phyloP scores from a whole-genome alignment of 2,113 vertebrate genomes.

The Dendropsophus ebraccatus region DNA sequence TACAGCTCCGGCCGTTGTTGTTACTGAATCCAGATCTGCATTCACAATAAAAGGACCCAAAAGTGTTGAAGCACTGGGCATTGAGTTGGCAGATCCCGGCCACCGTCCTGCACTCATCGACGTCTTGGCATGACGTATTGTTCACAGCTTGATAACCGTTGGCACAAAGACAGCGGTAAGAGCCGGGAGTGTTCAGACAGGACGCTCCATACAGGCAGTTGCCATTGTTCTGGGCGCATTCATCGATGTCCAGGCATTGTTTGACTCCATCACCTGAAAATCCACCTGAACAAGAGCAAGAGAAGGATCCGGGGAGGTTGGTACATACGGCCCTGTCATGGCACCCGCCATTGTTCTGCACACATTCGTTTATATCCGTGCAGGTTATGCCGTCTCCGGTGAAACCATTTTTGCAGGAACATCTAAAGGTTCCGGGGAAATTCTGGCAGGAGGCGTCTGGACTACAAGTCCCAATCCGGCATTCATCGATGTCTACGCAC shows the following conservation, averaged over 20 bases:
- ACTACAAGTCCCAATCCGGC: constrained; percentile 68
- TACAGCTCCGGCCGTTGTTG: constrained; percentile 66
- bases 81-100: constrained; percentile 68
- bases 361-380: constrained; percentile 75
- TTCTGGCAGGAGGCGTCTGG: constrained; percentile 72
- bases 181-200: constrained; percentile 75
- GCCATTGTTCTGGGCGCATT: constrained; percentile 75
- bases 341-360: constrained; percentile 63
- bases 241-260: constrained; percentile 74
- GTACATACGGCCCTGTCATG: constrained; percentile 71
- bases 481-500: constrained; percentile 77
- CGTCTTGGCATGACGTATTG: constrained; percentile 73
- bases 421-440: constrained; percentile 73
- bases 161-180: constrained; percentile 73
- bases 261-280: constrained; percentile 74
- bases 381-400: constrained; percentile 75
- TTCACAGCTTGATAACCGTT: constrained; percentile 73
- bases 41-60: constrained; percentile 74
- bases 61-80: constrained; percentile 74
- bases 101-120: constrained; percentile 72
- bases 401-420: constrained; percentile 72
- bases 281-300: constrained; percentile 74
- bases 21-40: constrained; percentile 72
- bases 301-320: constrained; percentile 74
- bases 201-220: constrained; percentile 73